Conservation (phyloP, 2,797 vertebrate species). For the Taeniopygia guttata region DNA sequence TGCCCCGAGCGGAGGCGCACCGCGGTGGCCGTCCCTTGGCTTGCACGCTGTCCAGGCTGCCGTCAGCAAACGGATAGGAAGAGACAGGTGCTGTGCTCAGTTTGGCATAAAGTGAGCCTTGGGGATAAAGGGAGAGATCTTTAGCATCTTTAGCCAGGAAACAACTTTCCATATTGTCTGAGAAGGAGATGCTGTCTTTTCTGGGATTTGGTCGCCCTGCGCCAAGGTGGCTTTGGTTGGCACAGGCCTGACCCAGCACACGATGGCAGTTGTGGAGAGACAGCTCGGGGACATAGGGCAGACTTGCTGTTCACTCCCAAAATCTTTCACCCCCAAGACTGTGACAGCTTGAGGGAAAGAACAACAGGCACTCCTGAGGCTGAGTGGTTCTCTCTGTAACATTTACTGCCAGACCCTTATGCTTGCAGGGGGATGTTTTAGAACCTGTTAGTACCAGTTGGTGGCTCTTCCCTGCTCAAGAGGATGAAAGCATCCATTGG, state of each 20-base stretch:
- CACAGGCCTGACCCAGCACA: neutral
- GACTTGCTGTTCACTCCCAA: neutral
- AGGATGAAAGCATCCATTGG: neutral
- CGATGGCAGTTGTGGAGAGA: fast-evolving
- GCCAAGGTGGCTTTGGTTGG: neutral
- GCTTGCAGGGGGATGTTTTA: neutral
- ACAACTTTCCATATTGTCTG: fast-evolving
- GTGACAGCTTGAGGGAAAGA: neutral
- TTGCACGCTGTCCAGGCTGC: neutral
- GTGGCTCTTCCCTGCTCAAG: neutral
- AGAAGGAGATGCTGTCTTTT: neutral
- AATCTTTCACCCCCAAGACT: neutral
- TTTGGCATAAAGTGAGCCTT: neutral
- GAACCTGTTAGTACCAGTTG: neutral
- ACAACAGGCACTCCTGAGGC: neutral
- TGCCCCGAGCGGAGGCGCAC: neutral
- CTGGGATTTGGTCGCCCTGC: neutral
- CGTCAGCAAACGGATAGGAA: neutral
- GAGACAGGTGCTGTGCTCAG: neutral
- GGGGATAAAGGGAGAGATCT: neutral
- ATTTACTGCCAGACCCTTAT: neutral
- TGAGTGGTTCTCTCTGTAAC: neutral
- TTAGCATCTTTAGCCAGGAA: neutral
- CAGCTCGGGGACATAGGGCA: neutral
- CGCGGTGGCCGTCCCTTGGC: fast-evolving